Percentiles rank a stretch among this genome's conserved stretches.
Conservation (phyloP, 2,113 vertebrate genomes). For the Ageneiosus marmoratus region DNA sequence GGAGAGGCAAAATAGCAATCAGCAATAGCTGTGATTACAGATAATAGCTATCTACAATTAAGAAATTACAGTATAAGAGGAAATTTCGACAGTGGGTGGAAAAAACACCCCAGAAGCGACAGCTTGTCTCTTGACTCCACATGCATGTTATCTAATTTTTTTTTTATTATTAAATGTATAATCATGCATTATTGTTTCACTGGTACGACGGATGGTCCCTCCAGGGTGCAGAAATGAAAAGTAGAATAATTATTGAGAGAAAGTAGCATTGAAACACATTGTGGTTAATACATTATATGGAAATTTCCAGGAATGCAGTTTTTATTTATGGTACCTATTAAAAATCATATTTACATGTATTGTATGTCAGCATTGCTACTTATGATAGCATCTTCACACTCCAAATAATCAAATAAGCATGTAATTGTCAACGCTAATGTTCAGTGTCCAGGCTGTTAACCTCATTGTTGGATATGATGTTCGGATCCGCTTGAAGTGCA, state of each 20-base stretch:
- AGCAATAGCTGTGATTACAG: conserved; percentile 31
- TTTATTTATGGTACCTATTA: conserved; percentile 16
- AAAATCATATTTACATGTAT: conserved; percentile 19
- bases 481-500: conserved; percentile 63
- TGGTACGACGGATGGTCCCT: not conserved
- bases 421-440: conserved; percentile 34
- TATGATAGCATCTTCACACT: not conserved
- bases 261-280: not conserved
- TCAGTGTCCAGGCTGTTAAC: conserved; percentile 69
- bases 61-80: conserved; percentile 39
- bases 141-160: not conserved
- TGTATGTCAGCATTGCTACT: not conserved
- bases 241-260: not conserved
- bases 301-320: conserved; percentile 1
- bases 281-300: not conserved
- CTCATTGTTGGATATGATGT: conserved; percentile 65
- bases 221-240: conserved; percentile 24
- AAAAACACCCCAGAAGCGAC: not conserved
- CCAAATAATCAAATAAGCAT: conserved; percentile 37
- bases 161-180: conserved; percentile 4
- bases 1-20: conserved; percentile 25
- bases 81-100: conserved; percentile 3
- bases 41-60: conserved; percentile 48
- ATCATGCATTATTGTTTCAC: not conserved
- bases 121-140: not conserved